A percentile compares a stretch with the other conserved stretches of the same genome.
Conservation (phyloP, 2,888 invertebrate genomes). For the Drosophila hamatofila region DNA sequence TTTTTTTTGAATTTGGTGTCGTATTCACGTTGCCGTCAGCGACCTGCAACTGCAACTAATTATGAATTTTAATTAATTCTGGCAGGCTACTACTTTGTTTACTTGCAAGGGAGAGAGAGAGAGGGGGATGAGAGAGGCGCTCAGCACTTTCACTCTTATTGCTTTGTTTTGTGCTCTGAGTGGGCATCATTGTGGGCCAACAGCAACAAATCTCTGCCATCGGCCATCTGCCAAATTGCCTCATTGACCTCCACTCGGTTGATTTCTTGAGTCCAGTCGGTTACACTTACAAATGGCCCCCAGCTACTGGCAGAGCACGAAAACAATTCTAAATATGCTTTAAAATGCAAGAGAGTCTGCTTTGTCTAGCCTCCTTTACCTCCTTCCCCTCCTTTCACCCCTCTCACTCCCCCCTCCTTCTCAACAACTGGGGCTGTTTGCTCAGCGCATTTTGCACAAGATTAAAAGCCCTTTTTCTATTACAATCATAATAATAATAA, state of each 20-base stretch:
- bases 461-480: conserved; percentile 8
- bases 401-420: no score
- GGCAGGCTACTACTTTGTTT: conserved; percentile 34
- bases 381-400: no score
- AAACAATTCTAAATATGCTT: neutral
- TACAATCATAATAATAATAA: conserved; percentile 1
- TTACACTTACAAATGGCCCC: conserved; percentile 5
- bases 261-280: conserved; percentile 7
- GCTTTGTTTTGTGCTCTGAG: conserved; percentile 21
- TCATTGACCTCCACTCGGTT: conserved; percentile 21
- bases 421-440: neutral
- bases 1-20: conserved; percentile 32
- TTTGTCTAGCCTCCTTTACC: no score
- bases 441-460: conserved; percentile 1
- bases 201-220: conserved; percentile 8
- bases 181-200: conserved; percentile 15
- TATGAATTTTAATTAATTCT: conserved; percentile 74
- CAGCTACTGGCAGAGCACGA: neutral
- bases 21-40: conserved; percentile 28
- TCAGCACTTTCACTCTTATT: conserved; percentile 20
- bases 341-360: neutral
- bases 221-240: conserved; percentile 22
- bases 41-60: conserved; percentile 56
- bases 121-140: conserved; percentile 5
- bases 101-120: neutral